These are phyloP conservation scores for Ephydatia muelleri DNA, from an alignment of 37 sponge, comb jelly and placozoan genomes.

Conservation along the genomic window DNA sequence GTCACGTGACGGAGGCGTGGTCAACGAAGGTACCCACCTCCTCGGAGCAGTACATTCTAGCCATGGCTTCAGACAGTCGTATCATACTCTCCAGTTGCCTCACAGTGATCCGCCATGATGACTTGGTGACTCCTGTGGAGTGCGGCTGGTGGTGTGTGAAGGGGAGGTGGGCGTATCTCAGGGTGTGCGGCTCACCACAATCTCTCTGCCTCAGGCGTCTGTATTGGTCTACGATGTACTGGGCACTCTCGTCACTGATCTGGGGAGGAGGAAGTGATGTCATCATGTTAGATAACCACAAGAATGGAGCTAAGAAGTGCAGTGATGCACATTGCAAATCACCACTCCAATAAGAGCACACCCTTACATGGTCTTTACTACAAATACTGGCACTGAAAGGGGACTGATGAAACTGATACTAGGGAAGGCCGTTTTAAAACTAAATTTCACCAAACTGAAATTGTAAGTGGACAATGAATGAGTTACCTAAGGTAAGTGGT, in stretches of 20 bases:
- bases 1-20: not conserved
- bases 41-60: slow-evolving; percentile 89
- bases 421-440: no score
- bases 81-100: slow-evolving; percentile 99
- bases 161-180: no score
- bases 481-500: not conserved
- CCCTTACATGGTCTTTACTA: no score
- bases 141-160: no score
- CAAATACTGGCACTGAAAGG: no score
- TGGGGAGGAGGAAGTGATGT: not conserved
- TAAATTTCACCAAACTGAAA: not conserved
- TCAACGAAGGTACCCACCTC: slow-evolving; percentile 52
- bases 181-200: slow-evolving; percentile 45
- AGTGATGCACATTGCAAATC: no score
- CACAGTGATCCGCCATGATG: slow-evolving; percentile 98
- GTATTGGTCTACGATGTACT: slow-evolving; percentile 97
- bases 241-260: slow-evolving; percentile 84
- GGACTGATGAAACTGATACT: no score
- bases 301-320: no score
- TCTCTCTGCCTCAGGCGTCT: slow-evolving; percentile 92
- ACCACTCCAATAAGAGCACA: no score
- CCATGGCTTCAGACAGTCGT: slow-evolving; percentile 99
- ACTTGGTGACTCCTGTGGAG: slow-evolving; percentile 68
- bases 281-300: no score
- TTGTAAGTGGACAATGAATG: not conserved